phyloP scores from a whole-genome alignment of 2,888 invertebrate species.

The Tetropium fuscum region DNA sequence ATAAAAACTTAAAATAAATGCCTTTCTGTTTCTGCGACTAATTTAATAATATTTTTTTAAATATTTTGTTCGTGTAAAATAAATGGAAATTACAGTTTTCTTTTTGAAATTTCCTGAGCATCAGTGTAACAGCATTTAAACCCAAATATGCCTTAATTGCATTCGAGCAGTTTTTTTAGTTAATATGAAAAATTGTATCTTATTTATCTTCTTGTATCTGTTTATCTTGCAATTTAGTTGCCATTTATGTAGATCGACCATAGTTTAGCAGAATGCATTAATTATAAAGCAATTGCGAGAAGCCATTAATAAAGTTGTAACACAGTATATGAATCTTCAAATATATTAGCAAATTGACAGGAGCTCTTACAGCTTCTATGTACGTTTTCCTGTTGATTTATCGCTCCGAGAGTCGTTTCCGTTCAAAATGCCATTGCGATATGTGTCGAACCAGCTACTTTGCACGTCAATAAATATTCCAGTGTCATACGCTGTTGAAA shows the following conservation, averaged over 20 bases:
- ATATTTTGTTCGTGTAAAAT: too few species aligned
- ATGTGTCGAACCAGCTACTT: slow-evolving; percentile 33
- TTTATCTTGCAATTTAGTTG: neutral
- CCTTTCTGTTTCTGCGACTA: too few species aligned
- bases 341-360: slow-evolving; percentile 42
- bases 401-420: slow-evolving; percentile 30
- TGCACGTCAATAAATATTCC: slow-evolving; percentile 36
- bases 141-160: too few species aligned
- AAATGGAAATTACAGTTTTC: too few species aligned
- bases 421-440: slow-evolving; percentile 35
- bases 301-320: slow-evolving; percentile 38
- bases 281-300: slow-evolving; percentile 27
- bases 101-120: too few species aligned
- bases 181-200: too few species aligned
- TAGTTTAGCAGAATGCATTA: slow-evolving; percentile 14
- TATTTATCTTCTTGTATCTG: too few species aligned
- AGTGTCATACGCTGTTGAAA: slow-evolving; percentile 39
- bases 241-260: neutral
- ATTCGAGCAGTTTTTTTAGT: too few species aligned
- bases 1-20: too few species aligned
- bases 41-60: too few species aligned
- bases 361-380: slow-evolving; percentile 35
- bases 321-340: slow-evolving; percentile 34
- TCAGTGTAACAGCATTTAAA: too few species aligned
- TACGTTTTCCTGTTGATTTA: slow-evolving; percentile 36